Conservation (phyloP, 2,797 vertebrate species). For the Cirrhinus mrigala region DNA sequence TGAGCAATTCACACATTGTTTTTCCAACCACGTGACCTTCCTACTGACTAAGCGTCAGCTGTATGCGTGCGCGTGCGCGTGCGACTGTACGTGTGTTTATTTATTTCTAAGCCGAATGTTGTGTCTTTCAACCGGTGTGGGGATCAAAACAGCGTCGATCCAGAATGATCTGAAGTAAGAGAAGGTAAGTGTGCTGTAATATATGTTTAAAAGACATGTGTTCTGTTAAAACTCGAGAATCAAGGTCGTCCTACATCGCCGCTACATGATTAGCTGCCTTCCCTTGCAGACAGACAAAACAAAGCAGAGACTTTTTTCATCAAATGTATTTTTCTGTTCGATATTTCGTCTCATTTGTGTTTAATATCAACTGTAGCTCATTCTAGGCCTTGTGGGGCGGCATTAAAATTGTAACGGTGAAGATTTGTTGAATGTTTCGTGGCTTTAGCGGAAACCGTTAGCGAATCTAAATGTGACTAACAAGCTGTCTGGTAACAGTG, state of each 20-base stretch:
- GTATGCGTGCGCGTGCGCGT: constrained; percentile 27
- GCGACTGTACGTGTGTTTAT: constrained; percentile 48
- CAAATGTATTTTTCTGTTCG: not conserved
- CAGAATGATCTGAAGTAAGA: constrained; percentile 49
- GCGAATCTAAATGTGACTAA: not conserved
- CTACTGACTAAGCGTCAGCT: constrained; percentile 45
- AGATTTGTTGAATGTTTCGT: constrained; percentile 3
- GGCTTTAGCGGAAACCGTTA: constrained; percentile 30
- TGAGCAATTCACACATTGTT: not conserved
- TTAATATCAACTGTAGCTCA: not conserved
- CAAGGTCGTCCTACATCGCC: constrained; percentile 28
- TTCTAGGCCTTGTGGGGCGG: not conserved
- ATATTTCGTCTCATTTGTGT: not conserved
- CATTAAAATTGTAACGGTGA: not conserved
- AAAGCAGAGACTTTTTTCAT: not conserved
- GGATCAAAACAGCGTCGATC: constrained; percentile 24
- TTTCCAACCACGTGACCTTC: constrained; percentile 27
- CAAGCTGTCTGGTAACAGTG: not conserved
- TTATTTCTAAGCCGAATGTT: constrained; percentile 44
- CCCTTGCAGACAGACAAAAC: not conserved
- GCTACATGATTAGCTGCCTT: constrained; percentile 32
- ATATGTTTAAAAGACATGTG: not conserved
- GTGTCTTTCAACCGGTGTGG: constrained; percentile 7
- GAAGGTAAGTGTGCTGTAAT: constrained; percentile 18
- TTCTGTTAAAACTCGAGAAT: not conserved